Percentiles rank a stretch among this genome's conserved stretches.
Conservation (phyloP, 2,113 vertebrate species). For the Pedionomus torquatus region DNA sequence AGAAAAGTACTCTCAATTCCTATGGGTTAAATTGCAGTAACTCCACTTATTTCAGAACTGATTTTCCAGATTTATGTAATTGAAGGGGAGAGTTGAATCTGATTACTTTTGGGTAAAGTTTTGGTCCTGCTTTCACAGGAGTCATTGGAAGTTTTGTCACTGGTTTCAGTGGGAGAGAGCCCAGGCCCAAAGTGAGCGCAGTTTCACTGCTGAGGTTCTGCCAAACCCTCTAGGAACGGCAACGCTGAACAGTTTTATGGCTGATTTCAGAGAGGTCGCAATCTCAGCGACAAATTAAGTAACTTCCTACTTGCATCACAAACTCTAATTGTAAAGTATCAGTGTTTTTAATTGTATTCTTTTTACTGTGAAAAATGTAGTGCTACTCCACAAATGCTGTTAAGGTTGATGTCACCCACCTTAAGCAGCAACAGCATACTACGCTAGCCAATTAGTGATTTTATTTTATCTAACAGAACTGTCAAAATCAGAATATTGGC, state of each 20-base stretch:
- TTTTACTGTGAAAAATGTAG: not conserved
- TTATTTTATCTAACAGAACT: not conserved
- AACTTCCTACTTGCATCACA: not conserved
- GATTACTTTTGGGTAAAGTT: not conserved
- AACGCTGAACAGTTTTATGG: not conserved
- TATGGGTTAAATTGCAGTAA: not conserved
- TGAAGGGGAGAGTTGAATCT: not conserved
- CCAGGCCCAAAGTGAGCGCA: rapidly evolving
- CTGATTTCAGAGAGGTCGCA: not conserved
- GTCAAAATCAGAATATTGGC: not conserved
- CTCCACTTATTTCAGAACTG: not conserved
- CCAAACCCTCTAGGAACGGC: not conserved
- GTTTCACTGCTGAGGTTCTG: not conserved
- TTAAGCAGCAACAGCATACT: not conserved
- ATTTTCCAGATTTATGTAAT: not conserved
- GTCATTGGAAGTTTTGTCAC: not conserved
- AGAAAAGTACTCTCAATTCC: not conserved
- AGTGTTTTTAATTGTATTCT: not conserved
- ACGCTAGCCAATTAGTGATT: not conserved
- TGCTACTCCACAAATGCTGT: not conserved
- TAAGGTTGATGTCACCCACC: not conserved
- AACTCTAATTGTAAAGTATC: not conserved
- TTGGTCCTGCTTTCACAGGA: not conserved
- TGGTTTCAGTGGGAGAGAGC: not conserved
- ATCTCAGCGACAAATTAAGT: not conserved